phyloP scores from a whole-genome alignment of 1,140 invertebrate species.

The Dreissena rostriformis region DNA sequence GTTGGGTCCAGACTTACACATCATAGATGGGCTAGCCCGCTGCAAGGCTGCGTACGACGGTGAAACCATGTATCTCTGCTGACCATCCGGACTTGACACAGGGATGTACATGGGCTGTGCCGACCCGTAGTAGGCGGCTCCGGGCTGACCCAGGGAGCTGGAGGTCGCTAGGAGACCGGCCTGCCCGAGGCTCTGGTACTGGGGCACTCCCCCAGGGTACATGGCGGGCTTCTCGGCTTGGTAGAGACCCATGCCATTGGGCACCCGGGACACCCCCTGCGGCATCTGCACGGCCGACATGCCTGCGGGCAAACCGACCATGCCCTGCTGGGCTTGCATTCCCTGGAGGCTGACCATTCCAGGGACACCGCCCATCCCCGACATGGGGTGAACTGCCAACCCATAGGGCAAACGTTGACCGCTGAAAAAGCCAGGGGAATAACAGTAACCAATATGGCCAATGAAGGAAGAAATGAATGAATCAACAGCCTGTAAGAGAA shows the following conservation, averaged over 20 bases:
- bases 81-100: slow-evolving; percentile 24
- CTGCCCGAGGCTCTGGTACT: slow-evolving; percentile 37
- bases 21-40: too few relatives aligned
- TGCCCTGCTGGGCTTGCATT: slow-evolving; percentile 13
- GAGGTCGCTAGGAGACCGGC: slow-evolving; percentile 27
- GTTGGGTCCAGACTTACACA: too few relatives aligned
- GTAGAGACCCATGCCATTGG: slow-evolving; percentile 44
- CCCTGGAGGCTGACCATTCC: not conserved
- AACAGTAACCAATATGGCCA: not conserved
- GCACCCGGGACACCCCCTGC: slow-evolving; percentile 18
- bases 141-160: slow-evolving; percentile 26
- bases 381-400: not conserved
- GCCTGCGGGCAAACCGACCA: slow-evolving; percentile 29
- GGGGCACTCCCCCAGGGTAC: slow-evolving; percentile 17
- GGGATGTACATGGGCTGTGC: slow-evolving; percentile 31
- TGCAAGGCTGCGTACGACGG: slow-evolving; percentile 9
- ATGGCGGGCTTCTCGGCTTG: slow-evolving; percentile 24
- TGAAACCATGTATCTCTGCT: slow-evolving; percentile 54
- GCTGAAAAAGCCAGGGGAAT: not conserved
- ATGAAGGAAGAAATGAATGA: not conserved
- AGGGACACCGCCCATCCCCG: not conserved
- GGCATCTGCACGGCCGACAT: slow-evolving; percentile 44
- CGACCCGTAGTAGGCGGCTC: not conserved
- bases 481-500: not conserved
- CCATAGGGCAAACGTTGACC: slow-evolving; percentile 3